Evolutionary conservation across 2,113 vertebrate species (phyloP).

Genomic region (Sinocyclocheilus anshuiensis): DNA sequence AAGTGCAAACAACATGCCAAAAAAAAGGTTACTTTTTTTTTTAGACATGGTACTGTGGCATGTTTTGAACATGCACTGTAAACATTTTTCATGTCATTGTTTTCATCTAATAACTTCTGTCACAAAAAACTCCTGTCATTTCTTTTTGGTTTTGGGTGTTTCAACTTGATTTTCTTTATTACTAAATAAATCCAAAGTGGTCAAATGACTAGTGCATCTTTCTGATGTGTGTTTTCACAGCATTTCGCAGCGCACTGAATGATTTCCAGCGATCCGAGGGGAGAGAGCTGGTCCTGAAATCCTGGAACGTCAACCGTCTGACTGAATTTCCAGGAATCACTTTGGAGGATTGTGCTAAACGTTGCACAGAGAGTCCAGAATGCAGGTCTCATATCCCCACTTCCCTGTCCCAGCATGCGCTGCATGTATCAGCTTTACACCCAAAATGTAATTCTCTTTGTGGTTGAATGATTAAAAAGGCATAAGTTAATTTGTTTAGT

Average conservation of each 20-base stretch:
- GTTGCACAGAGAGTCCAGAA: conserved; percentile 74
- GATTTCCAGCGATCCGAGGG: conserved; percentile 90
- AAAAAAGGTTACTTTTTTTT: not conserved
- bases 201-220: not conserved
- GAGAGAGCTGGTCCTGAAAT: conserved; percentile 76
- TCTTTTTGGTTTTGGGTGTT: not conserved
- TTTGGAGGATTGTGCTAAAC: conserved; percentile 85
- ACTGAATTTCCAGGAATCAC: conserved; percentile 61
- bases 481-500: no score
- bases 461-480: not conserved
- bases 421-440: not conserved
- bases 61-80: not conserved
- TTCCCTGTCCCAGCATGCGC: conserved; percentile 6
- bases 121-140: not conserved
- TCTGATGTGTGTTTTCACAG: conserved; percentile 66
- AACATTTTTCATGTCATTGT: not conserved
- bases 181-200: not conserved
- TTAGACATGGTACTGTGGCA: not conserved
- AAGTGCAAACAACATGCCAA: not conserved
- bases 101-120: not conserved
- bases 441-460: not conserved
- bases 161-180: not conserved
- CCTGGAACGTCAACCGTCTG: conserved; percentile 49
- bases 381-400: conserved; percentile 77
- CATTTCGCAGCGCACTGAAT: conserved; percentile 84